phyloP scores from a whole-genome alignment of 2,888 invertebrate genomes.

The Acleris literana region DNA sequence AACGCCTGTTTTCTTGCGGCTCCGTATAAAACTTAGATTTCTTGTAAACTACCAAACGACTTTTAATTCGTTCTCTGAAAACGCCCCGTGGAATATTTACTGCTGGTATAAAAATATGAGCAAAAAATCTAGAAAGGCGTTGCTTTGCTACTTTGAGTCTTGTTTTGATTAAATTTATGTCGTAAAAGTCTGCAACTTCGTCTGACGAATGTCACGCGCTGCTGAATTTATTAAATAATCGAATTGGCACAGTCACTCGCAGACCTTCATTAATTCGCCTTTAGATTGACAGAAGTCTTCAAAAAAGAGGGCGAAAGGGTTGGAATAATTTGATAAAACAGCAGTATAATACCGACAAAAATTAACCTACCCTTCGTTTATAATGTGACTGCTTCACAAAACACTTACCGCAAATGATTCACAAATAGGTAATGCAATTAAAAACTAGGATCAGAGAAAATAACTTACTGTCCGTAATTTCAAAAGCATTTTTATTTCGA shows the following conservation, averaged over 20 bases:
- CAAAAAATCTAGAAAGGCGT: slow-evolving; percentile 4
- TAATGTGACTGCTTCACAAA: too few relatives aligned
- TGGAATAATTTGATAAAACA: neutral
- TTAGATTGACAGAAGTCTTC: slow-evolving; percentile 16
- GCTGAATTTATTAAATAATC: slow-evolving; percentile 25
- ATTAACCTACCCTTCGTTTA: too few relatives aligned
- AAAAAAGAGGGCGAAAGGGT: slow-evolving; percentile 2
- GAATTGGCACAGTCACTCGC: slow-evolving; percentile 14
- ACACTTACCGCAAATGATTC: too few relatives aligned
- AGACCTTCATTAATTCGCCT: slow-evolving; percentile 19
- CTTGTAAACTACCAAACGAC: neutral
- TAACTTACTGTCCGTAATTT: too few relatives aligned
- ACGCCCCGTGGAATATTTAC: neutral
- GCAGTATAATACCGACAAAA: neutral
- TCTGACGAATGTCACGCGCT: slow-evolving; percentile 13
- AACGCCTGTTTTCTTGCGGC: neutral
- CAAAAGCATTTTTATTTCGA: neutral
- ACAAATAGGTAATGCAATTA: too few relatives aligned
- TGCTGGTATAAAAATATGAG: neutral
- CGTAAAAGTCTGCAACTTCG: slow-evolving; percentile 19
- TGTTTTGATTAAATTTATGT: slow-evolving; percentile 28
- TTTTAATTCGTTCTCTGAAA: slow-evolving; percentile 2
- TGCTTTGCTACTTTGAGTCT: neutral
- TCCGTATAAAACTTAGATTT: neutral
- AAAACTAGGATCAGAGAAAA: too few relatives aligned